phyloP scores from a whole-genome alignment of 2,797 vertebrate species.

The Phrynocephalus guinanensis region DNA sequence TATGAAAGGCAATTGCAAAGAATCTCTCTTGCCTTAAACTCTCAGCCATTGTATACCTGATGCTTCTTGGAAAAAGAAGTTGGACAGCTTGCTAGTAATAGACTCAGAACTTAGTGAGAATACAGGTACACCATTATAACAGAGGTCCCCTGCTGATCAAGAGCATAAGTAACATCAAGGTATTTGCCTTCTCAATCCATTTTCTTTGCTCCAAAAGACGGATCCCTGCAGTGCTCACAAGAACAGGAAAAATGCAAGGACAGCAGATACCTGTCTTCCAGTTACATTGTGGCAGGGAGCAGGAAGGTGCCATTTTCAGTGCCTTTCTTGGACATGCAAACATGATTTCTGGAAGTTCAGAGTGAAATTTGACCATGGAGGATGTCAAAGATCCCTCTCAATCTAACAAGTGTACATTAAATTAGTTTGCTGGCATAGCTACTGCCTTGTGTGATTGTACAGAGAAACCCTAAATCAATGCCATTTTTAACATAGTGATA shows the following conservation, averaged over 20 bases:
- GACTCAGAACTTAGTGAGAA: conserved; percentile 58
- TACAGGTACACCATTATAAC: conserved; percentile 48
- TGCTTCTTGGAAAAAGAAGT: conserved; percentile 54
- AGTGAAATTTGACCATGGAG: neutral
- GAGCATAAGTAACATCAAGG: conserved; percentile 58
- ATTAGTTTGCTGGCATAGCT: neutral
- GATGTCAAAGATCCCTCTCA: neutral
- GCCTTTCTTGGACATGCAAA: conserved; percentile 16
- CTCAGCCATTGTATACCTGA: conserved; percentile 57
- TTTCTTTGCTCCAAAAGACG: conserved; percentile 61
- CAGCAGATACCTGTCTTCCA: conserved; percentile 40
- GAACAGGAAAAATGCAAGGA: conserved; percentile 49
- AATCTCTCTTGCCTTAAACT: conserved; percentile 51
- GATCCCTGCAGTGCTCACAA: conserved; percentile 58
- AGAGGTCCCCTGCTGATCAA: conserved; percentile 62
- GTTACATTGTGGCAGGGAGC: neutral
- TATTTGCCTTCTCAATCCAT: conserved; percentile 64
- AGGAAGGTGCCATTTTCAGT: conserved; percentile 21
- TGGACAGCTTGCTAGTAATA: conserved; percentile 63
- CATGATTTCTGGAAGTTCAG: conserved; percentile 27
- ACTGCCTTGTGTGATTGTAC: neutral
- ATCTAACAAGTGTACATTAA: neutral
- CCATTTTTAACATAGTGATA: neutral
- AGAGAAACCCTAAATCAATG: neutral
- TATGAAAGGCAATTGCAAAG: conserved; percentile 57